These are phyloP conservation scores for Hippasteria phrygiana DNA, from an alignment of 53 echinoderm and acorn worm species.

Conservation along the genomic window DNA sequence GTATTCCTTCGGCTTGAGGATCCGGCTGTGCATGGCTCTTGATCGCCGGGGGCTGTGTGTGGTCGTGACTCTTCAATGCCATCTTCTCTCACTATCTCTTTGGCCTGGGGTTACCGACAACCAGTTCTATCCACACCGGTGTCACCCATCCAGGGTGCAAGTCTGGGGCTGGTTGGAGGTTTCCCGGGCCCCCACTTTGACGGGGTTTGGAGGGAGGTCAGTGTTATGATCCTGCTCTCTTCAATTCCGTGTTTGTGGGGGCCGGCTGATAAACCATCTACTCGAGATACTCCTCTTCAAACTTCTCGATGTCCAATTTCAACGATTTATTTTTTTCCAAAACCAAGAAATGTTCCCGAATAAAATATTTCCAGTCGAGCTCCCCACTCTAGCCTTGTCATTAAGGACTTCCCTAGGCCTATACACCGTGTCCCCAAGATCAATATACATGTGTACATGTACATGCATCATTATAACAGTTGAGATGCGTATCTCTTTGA, in stretches of 20 bases:
- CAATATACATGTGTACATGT: background rate
- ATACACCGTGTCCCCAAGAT: too few species aligned
- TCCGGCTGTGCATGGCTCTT: background rate
- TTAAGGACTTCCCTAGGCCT: too few species aligned
- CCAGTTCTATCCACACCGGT: conserved; percentile 54
- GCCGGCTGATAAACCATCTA: conserved; percentile 41
- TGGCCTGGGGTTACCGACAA: conserved; percentile 36
- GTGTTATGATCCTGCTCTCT: conserved; percentile 36
- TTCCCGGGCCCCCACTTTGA: conserved; percentile 55
- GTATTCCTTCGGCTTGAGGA: conserved; percentile 5
- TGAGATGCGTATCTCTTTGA: too few species aligned
- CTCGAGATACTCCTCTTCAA: background rate
- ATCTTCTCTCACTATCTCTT: conserved; percentile 30
- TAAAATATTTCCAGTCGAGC: too few species aligned
- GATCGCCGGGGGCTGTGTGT: background rate
- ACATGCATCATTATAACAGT: too few species aligned
- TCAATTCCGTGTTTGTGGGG: conserved; percentile 64
- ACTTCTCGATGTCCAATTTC: too few species aligned
- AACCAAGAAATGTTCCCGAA: too few species aligned
- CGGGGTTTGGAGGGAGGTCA: conserved; percentile 57
- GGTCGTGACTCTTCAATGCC: background rate
- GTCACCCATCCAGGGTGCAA: conserved; percentile 46
- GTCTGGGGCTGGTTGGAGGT: conserved; percentile 44
- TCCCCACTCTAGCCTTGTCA: too few species aligned
- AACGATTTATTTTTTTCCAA: background rate